Base-by-base conservation (phyloP, 2,113 vertebrate genomes). In the Noctilio leporinus region DNA sequence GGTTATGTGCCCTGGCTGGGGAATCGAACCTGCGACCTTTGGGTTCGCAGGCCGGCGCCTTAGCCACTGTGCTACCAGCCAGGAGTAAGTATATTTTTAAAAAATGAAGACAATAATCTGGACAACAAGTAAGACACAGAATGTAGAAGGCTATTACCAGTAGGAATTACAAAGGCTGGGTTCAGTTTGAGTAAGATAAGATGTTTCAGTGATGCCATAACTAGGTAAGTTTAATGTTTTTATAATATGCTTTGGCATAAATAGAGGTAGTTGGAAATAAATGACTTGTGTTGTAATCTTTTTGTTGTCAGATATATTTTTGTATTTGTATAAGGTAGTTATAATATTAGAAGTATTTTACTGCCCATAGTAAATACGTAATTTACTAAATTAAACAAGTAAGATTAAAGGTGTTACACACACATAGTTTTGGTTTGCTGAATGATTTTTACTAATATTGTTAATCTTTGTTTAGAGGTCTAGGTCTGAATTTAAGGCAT, bases 371-470 rank as follows among this genome's bases (percentile, higher is more conserved):
- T n/a, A 85, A 28, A 64, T 90, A 86, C 64, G 11, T 89, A 78
- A 51, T 93, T 95, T 89, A 90, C 40, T 94, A 86, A 83, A 86
- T 92, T 69, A 90, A 81, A 30, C 85, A 89, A 73, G 30, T 96
- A 84, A 94, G 95, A 38, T 82, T n/a, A 62, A 73, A 76, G 65
- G 2, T 88, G 26, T 55, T 78, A 38, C 22, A 38, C 28, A n/a
- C 84, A 9, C 4, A n/a, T n/a, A 75, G 38, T 93, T 95, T 80
- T 20, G 9, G 83, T 90, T 92, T 84, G 51, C 78, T 92, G 59
- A 88, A 2, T 93, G 35, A 45, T 67, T 93, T 93, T 93, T 93
- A 80, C 83, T 76, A 5, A 19, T 70, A 40, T 76, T 88, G 20
- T 81, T 89, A 89, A 65, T 92, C 65, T 72, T 93, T 72, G 10